A percentile compares a stretch with the other conserved stretches of the same genome.
Conservation (phyloP, 1,140 invertebrate genomes). For the Drosophila prosaltans region DNA sequence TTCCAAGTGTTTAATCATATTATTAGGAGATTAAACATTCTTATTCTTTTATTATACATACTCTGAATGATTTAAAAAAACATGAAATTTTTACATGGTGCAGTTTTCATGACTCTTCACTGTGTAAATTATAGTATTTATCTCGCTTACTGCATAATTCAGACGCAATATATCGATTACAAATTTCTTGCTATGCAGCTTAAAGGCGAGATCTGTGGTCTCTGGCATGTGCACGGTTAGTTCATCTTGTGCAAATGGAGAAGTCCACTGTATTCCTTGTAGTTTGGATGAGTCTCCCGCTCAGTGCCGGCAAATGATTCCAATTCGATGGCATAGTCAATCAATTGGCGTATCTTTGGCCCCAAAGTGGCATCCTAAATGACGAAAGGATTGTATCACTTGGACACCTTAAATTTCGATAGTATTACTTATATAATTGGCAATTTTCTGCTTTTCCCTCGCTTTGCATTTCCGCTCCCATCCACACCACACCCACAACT, state of each 20-base stretch:
- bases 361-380: conserved; percentile 85
- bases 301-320: conserved; percentile 91
- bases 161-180: conserved; percentile 93
- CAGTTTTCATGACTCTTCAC: too few relatives aligned
- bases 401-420: background rate
- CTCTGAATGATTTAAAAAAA: too few relatives aligned
- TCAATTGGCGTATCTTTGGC: conserved; percentile 87
- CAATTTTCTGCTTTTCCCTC: conserved; percentile 81
- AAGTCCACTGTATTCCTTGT: conserved; percentile 93
- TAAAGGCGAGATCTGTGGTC: conserved; percentile 92
- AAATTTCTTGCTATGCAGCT: conserved; percentile 92
- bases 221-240: conserved; percentile 89
- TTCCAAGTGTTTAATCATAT: too few relatives aligned
- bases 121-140: conserved; percentile 29
- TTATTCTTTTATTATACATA: too few relatives aligned
- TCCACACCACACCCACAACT: conserved; percentile 2
- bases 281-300: conserved; percentile 90
- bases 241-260: conserved; percentile 90
- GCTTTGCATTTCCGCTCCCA: conserved; percentile 47
- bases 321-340: conserved; percentile 90
- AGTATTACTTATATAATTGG: conserved; percentile 83
- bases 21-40: too few relatives aligned
- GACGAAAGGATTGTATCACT: too few relatives aligned
- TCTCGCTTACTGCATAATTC: background rate
- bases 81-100: too few relatives aligned